These are phyloP conservation scores for Sympetrum striolatum DNA, from an alignment of 2,888 invertebrate genomes.

Conservation along the genomic window DNA sequence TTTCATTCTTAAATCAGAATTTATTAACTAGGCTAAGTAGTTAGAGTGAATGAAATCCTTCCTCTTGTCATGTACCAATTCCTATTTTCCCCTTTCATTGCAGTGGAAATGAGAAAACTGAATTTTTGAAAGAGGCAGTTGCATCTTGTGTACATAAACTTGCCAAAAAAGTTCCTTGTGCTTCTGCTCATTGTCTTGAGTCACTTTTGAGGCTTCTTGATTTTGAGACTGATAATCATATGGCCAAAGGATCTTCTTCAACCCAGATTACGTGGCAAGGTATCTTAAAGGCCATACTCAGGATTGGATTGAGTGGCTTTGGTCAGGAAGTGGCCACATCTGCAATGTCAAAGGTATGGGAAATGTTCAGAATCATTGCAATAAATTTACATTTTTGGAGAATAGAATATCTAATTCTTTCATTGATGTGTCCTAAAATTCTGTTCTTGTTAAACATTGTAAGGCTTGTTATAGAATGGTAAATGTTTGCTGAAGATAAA, in stretches of 20 bases:
- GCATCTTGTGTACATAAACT: background rate
- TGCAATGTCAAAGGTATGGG: background rate
- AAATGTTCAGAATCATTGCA: too few relatives aligned
- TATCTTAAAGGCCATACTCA: background rate
- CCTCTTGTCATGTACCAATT: too few relatives aligned
- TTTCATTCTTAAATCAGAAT: too few relatives aligned
- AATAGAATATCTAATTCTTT: too few relatives aligned
- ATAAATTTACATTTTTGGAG: too few relatives aligned
- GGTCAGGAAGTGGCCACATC: constrained; percentile 9
- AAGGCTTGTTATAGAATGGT: too few relatives aligned
- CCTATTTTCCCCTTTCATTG: background rate
- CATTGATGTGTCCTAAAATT: too few relatives aligned
- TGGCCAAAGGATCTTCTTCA: constrained; percentile 1
- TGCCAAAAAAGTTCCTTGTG: background rate
- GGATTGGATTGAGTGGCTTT: background rate
- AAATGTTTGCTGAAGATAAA: too few relatives aligned
- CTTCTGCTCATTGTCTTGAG: background rate
- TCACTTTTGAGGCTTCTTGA: background rate
- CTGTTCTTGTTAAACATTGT: too few relatives aligned
- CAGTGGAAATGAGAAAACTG: constrained; percentile 14
- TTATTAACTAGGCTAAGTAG: too few relatives aligned
- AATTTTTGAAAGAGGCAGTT: constrained; percentile 10
- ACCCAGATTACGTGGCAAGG: background rate
- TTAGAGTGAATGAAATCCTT: too few relatives aligned
- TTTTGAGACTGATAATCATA: background rate